Conservation (phyloP, 2,888 invertebrate species). For the Zaprionus lineosus region DNA sequence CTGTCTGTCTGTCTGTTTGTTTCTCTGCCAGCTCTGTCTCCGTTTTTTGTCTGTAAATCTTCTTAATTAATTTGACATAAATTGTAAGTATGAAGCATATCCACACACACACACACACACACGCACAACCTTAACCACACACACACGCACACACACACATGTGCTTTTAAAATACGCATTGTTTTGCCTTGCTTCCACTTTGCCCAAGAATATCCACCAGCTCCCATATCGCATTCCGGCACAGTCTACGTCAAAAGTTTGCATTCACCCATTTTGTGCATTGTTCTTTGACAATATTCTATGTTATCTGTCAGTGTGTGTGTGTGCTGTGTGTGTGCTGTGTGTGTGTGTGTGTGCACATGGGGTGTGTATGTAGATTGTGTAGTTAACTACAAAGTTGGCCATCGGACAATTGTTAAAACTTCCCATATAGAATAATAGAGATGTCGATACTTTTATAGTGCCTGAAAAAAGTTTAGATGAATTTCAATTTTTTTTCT, state of each 20-base stretch:
- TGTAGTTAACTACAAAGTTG: constrained; percentile 32
- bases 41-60: constrained; percentile 47
- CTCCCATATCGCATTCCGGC: constrained; percentile 33
- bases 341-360: not conserved
- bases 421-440: constrained; percentile 28
- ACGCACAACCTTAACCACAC: not conserved
- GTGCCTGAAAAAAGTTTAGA: not conserved
- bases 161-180: constrained; percentile 40
- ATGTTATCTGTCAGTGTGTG: no score
- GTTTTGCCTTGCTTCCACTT: constrained; percentile 43
- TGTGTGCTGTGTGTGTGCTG: not conserved
- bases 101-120: constrained; percentile 13
- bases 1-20: constrained; percentile 2
- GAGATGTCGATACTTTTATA: no score
- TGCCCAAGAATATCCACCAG: constrained; percentile 43
- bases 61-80: constrained; percentile 75
- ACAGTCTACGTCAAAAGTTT: constrained; percentile 58
- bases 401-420: constrained; percentile 43
- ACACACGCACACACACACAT: constrained; percentile 1
- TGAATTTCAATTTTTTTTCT: not conserved
- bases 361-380: constrained; percentile 9
- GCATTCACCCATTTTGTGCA: constrained; percentile 34
- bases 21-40: no score
- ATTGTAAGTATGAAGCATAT: constrained; percentile 53
- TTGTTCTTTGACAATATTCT: no score